Conservation (phyloP, 2,797 vertebrate genomes). For the Acridotheres tristis region DNA sequence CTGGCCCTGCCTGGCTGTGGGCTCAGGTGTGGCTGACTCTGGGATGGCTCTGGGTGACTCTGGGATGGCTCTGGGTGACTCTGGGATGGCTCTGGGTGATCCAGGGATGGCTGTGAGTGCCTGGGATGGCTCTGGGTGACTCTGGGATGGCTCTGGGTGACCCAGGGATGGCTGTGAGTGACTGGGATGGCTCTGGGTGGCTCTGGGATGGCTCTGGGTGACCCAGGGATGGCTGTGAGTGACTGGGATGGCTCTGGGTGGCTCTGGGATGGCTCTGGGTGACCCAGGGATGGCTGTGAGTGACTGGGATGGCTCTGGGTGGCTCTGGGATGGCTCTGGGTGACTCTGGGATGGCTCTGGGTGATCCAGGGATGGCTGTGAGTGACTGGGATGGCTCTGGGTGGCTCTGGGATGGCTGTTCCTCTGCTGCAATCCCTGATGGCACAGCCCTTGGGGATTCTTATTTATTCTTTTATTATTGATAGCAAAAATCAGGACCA, state of each 20-base stretch:
- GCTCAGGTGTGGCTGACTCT: neutral
- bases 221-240: too few species aligned
- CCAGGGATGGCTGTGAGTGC: too few species aligned
- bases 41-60: neutral
- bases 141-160: too few species aligned
- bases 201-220: neutral
- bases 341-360: neutral
- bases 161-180: too few species aligned
- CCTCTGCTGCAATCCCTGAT: neutral
- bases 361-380: too few species aligned
- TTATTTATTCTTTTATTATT: neutral
- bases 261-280: too few species aligned
- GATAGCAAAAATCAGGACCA: neutral
- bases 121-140: too few species aligned
- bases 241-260: too few species aligned
- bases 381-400: too few species aligned
- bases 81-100: too few species aligned
- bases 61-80: neutral
- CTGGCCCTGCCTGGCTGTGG: accelerated
- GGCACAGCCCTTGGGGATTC: neutral
- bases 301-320: neutral
- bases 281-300: too few species aligned
- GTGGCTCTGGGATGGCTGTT: neutral
- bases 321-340: neutral
- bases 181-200: neutral